Base-by-base conservation (phyloP, 1,140 invertebrate genomes). In the Hyles vespertilio region DNA sequence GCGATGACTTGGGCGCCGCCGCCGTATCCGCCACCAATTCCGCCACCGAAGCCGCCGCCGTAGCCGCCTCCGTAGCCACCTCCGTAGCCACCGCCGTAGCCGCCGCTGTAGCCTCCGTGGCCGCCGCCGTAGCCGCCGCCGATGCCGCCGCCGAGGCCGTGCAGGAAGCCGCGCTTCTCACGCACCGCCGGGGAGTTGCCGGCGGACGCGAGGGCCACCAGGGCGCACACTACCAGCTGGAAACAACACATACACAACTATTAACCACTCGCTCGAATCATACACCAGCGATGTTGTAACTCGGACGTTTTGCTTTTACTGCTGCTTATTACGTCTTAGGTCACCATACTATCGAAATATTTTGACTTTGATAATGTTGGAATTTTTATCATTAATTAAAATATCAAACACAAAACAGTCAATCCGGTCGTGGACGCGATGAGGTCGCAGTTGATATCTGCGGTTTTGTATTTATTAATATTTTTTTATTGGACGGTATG, bases 1-100 rank as follows among this genome's bases (percentile, higher is more conserved):
- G 65, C 54, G 10, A 79, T 51, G 0, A 77, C 68, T 9, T 52
- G 63, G 9, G 69, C 33, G 36, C 5, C 5, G 52, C 45, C 0
- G 65, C 57, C n/a, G 62, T 44, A 10, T 58, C 43, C 36, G 4
- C 36, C 0, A 63, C 57, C n/a, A 59, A 34, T 6, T 58, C 43
- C 36, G 4, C 61, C 61, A 22, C 9, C 36, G 46, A 3, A 50
- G 22, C 10, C 33, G 10, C 34, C 11, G 10, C 46, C 36, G 44
- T 48, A 57, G 12, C 61, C 49, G 45, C 57, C 46, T 51, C 51
- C 11, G 59, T 33, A 52, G 48, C 59, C 48, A 22, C 45, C 45
- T 32, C 51, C 47, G 56, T 56, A 56, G 49, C 50, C 44, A 36
- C 53, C 55, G 8, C 36, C 36, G 32, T 32, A 52, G 32, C 54